Conservation (phyloP, 2,888 invertebrate species). For the Carpatolechia fugitivella region DNA sequence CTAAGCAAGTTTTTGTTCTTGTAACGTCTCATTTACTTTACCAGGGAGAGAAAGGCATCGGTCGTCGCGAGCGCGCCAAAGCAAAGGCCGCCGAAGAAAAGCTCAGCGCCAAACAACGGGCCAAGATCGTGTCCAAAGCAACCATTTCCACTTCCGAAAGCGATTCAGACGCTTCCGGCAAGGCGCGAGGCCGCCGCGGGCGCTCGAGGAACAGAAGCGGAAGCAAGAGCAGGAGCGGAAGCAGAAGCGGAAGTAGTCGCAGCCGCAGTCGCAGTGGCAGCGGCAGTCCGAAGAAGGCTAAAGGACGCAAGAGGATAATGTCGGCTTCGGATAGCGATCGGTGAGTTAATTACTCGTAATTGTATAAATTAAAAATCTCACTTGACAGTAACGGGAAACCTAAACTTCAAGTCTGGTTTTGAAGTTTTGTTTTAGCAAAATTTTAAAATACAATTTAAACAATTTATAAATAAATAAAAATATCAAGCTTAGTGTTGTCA, state of each 20-base stretch:
- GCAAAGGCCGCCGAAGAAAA: conserved; percentile 80
- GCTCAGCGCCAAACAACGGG: conserved; percentile 89
- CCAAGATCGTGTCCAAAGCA: conserved; percentile 94
- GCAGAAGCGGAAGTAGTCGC: conserved; percentile 35
- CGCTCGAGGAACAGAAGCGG: conserved; percentile 52
- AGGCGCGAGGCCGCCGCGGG: conserved; percentile 33
- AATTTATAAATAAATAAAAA: too few species aligned
- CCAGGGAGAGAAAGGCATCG: conserved; percentile 67
- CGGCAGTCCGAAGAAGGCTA: conserved; percentile 57
- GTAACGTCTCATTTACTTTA: neutral
- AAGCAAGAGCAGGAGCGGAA: conserved; percentile 45
- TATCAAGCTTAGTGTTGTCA: too few species aligned
- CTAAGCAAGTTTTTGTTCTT: too few species aligned
- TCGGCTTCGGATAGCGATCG: conserved; percentile 81
- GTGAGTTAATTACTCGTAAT: too few species aligned
- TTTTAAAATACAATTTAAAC: too few species aligned
- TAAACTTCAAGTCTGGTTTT: too few species aligned
- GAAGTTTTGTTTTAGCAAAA: too few species aligned
- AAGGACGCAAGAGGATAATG: conserved; percentile 78
- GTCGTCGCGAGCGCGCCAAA: conserved; percentile 58
- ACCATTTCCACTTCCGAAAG: conserved; percentile 96
- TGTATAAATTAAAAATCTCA: too few species aligned
- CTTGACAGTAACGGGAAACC: too few species aligned
- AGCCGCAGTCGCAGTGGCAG: conserved; percentile 42
- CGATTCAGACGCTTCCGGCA: conserved; percentile 77